Evolutionary conservation across 2,888 invertebrate species (phyloP).

Genomic region (Leptogaster cylindrica): DNA sequence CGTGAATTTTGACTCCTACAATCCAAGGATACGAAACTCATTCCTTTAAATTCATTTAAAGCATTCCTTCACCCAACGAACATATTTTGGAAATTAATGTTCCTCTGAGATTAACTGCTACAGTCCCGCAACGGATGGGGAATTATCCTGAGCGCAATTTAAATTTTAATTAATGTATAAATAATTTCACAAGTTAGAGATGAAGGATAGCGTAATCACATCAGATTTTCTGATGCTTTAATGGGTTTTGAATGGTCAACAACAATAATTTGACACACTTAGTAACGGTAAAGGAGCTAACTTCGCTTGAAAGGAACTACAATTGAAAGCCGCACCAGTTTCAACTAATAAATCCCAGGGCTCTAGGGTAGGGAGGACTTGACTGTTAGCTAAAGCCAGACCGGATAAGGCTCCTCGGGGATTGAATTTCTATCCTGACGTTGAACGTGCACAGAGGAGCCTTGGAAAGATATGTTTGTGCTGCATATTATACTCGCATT

Average conservation of each 20-base stretch:
- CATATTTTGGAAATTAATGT: slow-evolving; percentile 36
- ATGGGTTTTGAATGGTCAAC: slow-evolving; percentile 22
- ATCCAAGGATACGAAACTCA: neutral
- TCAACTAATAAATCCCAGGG: slow-evolving; percentile 19
- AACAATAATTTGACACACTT: slow-evolving; percentile 24
- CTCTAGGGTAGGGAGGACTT: neutral
- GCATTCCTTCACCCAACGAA: slow-evolving; percentile 26
- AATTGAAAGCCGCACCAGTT: neutral
- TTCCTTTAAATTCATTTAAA: slow-evolving; percentile 24
- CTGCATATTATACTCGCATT: neutral
- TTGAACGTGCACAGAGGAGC: neutral
- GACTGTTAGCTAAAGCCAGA: neutral
- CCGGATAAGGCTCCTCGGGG: no score
- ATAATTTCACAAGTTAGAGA: slow-evolving; percentile 32
- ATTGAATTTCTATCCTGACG: neutral
- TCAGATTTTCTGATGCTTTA: slow-evolving; percentile 14
- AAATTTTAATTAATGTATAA: slow-evolving; percentile 47
- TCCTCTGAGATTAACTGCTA: slow-evolving; percentile 28
- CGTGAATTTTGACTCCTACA: neutral
- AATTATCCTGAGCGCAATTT: slow-evolving; percentile 42
- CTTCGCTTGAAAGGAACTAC: neutral
- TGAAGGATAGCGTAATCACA: slow-evolving; percentile 15
- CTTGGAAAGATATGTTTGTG: neutral
- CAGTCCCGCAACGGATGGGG: slow-evolving; percentile 12
- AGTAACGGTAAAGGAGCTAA: neutral